Evolutionary conservation across 2,888 invertebrate species (phyloP), one percentile per base, ranked within the genome.

Genomic region (Drosophila merina): DNA sequence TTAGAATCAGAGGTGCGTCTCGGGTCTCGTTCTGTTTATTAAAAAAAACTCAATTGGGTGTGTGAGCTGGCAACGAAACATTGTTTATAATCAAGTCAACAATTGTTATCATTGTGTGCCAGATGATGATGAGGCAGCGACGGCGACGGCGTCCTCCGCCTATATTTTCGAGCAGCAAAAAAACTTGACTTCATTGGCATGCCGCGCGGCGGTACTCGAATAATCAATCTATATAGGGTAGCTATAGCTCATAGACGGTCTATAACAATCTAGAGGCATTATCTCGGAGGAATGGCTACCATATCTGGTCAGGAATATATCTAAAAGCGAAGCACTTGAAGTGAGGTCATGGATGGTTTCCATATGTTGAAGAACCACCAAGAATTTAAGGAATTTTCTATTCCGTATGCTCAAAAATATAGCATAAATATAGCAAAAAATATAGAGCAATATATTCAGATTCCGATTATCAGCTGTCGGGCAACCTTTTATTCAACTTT

Each of bases 401-500:
- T 50, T 63, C 42, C 8, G 57, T 40, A 47, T 77, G 84, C 68
- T 76, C 20, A 1, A 20, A 20, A 20, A 20, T 20, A 20, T 20
- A 20, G 20, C 20, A 20, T 2, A 20, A 14, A 14, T 14, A 14
- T 14, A 14, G 14, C 14, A 14, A 20, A 6, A 40, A 0, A 40
- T 28, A 38, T 66, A 33, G n/a, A 44, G 33, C 28, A 73, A 73
- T 52, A 20, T 69, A 54, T 52, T 31, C 10, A 20, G 38, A 20
- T 20, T 20, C 20, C 45, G 51, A 51, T 76, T 87, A 85, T 87
- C 83, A 76, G 86, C 54, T 54, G 42, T 33, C 26, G 4, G 47
- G 20, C 62, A 72, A 80, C 75, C 83, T 8, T 14, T 12, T 77
- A 80, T 70, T 88, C 87, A 84, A 82, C 86, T 86, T 82, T 86